A percentile compares a stretch with the other conserved stretches of the same genome.
Evolutionary conservation across 2,888 invertebrate genomes (phyloP).

Genomic region (Amphimallon solstitiale): DNA sequence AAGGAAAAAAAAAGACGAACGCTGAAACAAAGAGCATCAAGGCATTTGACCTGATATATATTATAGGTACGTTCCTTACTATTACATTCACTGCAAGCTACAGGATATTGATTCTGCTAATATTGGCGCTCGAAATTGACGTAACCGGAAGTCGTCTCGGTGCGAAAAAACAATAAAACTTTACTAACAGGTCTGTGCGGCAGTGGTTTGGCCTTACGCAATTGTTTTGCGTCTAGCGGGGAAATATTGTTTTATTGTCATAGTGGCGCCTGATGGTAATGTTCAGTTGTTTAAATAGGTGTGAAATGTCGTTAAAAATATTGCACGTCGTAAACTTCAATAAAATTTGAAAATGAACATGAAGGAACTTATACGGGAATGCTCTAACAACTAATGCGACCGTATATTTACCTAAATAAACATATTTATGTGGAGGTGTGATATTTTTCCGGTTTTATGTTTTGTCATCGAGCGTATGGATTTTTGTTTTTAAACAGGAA

Average conservation of each 20-base stretch:
- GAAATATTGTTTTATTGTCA: slow-evolving; percentile 33
- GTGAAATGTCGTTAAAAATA: slow-evolving; percentile 36
- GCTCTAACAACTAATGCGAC: too few relatives aligned
- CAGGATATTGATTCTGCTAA: slow-evolving; percentile 17
- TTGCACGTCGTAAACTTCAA: slow-evolving; percentile 22
- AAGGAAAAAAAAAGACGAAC: neutral
- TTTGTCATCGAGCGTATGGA: slow-evolving; percentile 2
- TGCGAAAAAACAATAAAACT: slow-evolving; percentile 14
- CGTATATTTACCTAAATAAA: too few relatives aligned
- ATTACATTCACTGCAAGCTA: neutral
- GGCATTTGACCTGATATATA: neutral
- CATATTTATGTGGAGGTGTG: too few relatives aligned
- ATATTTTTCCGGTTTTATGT: too few relatives aligned
- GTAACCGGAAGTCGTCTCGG: slow-evolving; percentile 17
- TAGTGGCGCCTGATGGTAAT: slow-evolving; percentile 33
- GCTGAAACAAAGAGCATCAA: neutral
- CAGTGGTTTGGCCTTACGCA: slow-evolving; percentile 19
- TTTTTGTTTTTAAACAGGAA: neutral
- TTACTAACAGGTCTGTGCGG: neutral
- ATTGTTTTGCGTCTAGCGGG: neutral
- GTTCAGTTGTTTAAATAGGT: slow-evolving; percentile 38
- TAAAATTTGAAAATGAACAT: neutral
- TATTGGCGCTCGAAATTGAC: slow-evolving; percentile 12
- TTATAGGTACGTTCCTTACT: neutral
- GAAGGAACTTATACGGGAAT: too few relatives aligned